Conservation (phyloP, 2,888 invertebrate species). For the Psylliodes chrysocephalus region DNA sequence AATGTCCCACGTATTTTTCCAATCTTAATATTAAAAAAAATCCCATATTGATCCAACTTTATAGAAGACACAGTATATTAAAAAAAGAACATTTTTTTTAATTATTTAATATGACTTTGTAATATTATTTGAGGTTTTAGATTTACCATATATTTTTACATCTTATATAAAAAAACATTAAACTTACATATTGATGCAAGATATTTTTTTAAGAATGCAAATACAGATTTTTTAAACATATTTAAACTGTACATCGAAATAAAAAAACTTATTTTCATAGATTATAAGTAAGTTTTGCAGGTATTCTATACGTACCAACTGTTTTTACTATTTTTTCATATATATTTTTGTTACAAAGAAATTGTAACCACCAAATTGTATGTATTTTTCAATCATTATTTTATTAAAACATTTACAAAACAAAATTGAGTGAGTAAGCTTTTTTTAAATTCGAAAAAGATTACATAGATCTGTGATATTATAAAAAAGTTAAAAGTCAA, state of each 20-base stretch:
- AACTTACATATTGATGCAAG: background rate
- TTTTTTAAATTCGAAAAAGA: slow-evolving; percentile 8
- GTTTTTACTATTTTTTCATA: background rate
- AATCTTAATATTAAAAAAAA: too few species aligned
- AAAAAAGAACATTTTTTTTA: too few species aligned
- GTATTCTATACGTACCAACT: background rate
- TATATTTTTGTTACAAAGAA: background rate
- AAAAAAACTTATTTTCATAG: background rate
- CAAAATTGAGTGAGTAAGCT: slow-evolving; percentile 1
- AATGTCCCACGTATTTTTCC: too few species aligned
- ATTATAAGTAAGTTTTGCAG: background rate
- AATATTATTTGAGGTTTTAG: too few species aligned
- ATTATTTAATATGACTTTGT: too few species aligned
- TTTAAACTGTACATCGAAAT: background rate
- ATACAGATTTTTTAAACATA: background rate
- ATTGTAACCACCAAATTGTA: background rate
- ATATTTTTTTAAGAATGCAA: background rate
- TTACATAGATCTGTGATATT: slow-evolving; percentile 11
- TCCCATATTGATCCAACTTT: too few species aligned
- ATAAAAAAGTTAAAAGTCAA: background rate
- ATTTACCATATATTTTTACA: background rate
- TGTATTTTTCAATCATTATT: background rate
- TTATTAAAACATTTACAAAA: too few species aligned
- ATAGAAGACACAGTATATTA: too few species aligned
- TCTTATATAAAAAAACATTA: background rate